A percentile compares a stretch with the other conserved stretches of the same genome.
phyloP scores from a whole-genome alignment of 2,888 invertebrate species.

The Platycheirus rosarum region DNA sequence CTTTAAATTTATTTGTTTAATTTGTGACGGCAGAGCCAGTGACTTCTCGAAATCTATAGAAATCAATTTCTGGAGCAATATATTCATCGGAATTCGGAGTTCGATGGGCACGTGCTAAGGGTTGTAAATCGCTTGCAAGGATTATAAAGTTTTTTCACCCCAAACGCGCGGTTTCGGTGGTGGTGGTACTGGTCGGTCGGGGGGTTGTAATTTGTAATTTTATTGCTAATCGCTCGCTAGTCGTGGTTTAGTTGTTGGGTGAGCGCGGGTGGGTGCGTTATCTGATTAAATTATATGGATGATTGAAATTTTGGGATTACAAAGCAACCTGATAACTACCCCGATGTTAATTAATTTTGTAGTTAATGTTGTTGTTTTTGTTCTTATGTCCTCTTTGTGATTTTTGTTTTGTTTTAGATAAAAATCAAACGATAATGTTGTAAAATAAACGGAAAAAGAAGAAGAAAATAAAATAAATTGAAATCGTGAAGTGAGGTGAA shows the following conservation, averaged over 20 bases:
- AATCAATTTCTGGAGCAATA: slow-evolving; percentile 57
- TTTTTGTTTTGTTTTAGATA: slow-evolving; percentile 38
- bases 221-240: slow-evolving; percentile 54
- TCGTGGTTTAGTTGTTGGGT: slow-evolving; percentile 5
- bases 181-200: neutral
- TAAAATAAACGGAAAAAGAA: slow-evolving; percentile 13
- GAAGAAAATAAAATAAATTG: slow-evolving; percentile 17
- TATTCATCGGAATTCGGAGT: slow-evolving; percentile 30
- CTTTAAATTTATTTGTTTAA: slow-evolving; percentile 49
- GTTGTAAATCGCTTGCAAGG: slow-evolving; percentile 63
- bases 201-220: slow-evolving; percentile 22
- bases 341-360: slow-evolving; percentile 26
- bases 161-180: neutral
- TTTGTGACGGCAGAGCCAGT: slow-evolving; percentile 24
- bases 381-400: neutral
- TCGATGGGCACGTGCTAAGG: slow-evolving; percentile 64
- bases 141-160: slow-evolving; percentile 52
- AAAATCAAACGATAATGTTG: slow-evolving; percentile 48
- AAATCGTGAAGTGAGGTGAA: slow-evolving; percentile 39
- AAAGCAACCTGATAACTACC: neutral
- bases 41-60: slow-evolving; percentile 32
- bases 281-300: slow-evolving; percentile 59
- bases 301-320: slow-evolving; percentile 37
- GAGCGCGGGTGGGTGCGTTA: slow-evolving; percentile 29
- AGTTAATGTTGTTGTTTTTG: neutral